Conservation (phyloP, 2,797 vertebrate species). For the Chelon labrosus region DNA sequence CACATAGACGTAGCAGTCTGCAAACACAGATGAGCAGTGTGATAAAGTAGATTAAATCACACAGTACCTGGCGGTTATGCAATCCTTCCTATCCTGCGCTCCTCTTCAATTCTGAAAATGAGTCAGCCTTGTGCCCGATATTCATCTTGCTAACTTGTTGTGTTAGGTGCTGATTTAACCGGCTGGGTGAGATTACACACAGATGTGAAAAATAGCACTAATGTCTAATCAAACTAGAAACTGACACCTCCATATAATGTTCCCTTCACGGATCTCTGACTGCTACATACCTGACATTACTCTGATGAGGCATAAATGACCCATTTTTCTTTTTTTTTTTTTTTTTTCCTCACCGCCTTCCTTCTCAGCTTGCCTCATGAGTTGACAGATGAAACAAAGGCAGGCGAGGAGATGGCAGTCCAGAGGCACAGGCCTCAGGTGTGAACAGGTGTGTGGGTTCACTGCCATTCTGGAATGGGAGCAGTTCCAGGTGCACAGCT, state of each 20-base stretch:
- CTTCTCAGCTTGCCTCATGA: constrained; percentile 49
- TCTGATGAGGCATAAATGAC: constrained; percentile 37
- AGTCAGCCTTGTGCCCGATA: constrained; percentile 15
- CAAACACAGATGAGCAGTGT: constrained; percentile 18
- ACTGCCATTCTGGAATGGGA: constrained; percentile 85
- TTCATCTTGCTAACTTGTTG: constrained; percentile 19
- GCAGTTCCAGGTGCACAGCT: constrained; percentile 86
- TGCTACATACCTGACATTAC: constrained; percentile 51
- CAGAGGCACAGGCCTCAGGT: constrained; percentile 79
- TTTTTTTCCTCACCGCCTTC: constrained; percentile 23
- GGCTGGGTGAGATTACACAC: constrained; percentile 51
- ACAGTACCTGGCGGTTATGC: constrained; percentile 19
- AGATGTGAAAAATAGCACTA: constrained; percentile 32
- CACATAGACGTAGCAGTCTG: neutral
- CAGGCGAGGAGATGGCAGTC: constrained; percentile 61
- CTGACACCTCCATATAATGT: constrained; percentile 1
- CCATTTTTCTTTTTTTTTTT: constrained; percentile 29
- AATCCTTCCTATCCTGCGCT: neutral
- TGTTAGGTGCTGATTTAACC: constrained; percentile 43
- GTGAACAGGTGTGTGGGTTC: constrained; percentile 88
- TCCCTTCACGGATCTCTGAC: constrained; percentile 3
- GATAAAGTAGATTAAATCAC: constrained; percentile 22
- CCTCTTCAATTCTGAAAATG: constrained; percentile 1
- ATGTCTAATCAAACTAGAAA: constrained; percentile 41
- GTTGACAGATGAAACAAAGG: constrained; percentile 76